phyloP scores from a whole-genome alignment of 2,113 vertebrate species.

The Microtus pennsylvanicus region DNA sequence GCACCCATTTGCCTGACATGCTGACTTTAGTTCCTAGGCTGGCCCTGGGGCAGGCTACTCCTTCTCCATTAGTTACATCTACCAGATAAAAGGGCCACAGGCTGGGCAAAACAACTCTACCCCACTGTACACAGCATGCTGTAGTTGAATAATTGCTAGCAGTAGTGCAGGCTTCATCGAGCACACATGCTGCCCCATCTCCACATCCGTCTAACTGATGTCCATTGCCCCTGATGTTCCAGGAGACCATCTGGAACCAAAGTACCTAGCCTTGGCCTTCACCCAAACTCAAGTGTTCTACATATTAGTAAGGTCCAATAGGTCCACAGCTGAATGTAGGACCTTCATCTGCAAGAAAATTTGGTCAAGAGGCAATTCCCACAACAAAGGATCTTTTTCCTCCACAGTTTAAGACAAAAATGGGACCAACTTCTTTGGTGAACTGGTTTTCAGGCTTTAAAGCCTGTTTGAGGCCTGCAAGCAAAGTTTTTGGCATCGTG shows the following conservation, averaged over 20 bases:
- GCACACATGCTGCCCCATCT: neutral
- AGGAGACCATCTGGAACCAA: neutral
- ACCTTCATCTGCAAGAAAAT: neutral
- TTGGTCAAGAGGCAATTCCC: neutral
- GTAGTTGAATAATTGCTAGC: neutral
- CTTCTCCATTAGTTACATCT: neutral
- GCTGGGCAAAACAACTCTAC: neutral
- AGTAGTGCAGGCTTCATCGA: neutral
- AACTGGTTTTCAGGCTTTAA: neutral
- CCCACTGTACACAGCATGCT: neutral
- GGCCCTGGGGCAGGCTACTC: neutral
- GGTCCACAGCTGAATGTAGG: neutral
- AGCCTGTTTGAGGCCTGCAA: neutral
- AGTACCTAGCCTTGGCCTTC: neutral
- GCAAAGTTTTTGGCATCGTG: neutral
- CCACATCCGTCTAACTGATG: neutral
- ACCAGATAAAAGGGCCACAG: neutral
- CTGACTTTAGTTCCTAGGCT: neutral
- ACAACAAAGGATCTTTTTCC: neutral
- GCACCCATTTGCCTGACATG: neutral
- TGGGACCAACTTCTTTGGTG: neutral
- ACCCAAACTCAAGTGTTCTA: neutral
- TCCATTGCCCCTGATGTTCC: neutral
- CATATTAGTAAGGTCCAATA: neutral
- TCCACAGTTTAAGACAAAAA: neutral